phyloP scores from a whole-genome alignment of 53 echinoderm and acorn worm genomes.

The Holothuria leucospilota region DNA sequence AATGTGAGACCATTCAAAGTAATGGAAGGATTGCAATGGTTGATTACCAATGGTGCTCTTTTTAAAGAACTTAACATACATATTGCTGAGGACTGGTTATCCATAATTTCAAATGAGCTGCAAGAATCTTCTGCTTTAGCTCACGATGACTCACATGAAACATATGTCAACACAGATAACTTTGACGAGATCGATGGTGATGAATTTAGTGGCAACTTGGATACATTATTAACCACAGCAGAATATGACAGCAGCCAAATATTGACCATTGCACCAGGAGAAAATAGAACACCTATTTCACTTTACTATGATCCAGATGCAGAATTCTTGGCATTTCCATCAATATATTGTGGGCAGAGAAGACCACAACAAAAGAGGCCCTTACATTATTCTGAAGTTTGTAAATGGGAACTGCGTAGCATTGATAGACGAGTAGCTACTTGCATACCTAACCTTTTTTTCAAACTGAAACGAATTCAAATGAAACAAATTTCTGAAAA shows the following conservation, averaged over 20 bases:
- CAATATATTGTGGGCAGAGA: conserved; percentile 52
- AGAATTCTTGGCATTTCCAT: conserved; percentile 57
- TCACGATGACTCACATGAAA: not conserved
- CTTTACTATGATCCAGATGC: conserved; percentile 37
- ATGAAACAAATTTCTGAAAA: conserved; percentile 43
- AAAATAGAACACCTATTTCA: conserved; percentile 23
- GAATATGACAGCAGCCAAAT: not conserved
- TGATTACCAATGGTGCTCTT: not conserved
- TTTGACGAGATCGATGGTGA: not conserved
- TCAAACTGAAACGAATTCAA: conserved; percentile 48
- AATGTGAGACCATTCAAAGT: not conserved
- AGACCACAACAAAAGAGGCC: not conserved
- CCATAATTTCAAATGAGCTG: not conserved
- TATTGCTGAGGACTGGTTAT: not conserved
- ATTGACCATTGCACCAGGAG: conserved; percentile 42
- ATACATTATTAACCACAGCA: conserved; percentile 25
- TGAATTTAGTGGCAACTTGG: not conserved
- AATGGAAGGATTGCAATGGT: not conserved
- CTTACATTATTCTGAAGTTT: conserved; percentile 21
- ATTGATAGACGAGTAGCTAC: conserved; percentile 44
- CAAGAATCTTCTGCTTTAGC: not conserved
- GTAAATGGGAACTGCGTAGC: conserved; percentile 41
- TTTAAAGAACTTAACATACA: not conserved
- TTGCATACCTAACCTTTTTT: conserved; percentile 32
- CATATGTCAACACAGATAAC: not conserved